Conservation (phyloP, 2,888 invertebrate species). For the Parnassius orleans region DNA sequence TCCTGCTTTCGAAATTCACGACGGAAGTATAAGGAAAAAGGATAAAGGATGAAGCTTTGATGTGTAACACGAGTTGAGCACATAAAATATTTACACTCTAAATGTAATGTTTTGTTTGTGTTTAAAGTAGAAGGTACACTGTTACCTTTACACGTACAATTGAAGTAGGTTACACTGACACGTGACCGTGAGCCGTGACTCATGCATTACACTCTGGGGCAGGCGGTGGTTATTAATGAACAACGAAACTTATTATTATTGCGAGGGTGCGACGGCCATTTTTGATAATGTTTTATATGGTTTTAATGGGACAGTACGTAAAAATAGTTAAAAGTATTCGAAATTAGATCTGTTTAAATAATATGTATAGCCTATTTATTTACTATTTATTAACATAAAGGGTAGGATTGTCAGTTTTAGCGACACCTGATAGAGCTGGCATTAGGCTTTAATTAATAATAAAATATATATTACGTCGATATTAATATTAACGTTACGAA, state of each 20-base stretch:
- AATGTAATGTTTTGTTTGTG: not conserved
- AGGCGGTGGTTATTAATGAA: not conserved
- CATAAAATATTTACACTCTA: not conserved
- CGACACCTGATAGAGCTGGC: too few species aligned
- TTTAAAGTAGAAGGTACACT: not conserved
- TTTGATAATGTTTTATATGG: not conserved
- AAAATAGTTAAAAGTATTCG: too few species aligned
- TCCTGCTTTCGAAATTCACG: too few species aligned
- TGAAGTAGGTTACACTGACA: conserved; percentile 1
- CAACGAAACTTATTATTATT: not conserved
- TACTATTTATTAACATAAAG: too few species aligned
- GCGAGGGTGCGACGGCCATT: not conserved
- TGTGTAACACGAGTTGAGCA: not conserved
- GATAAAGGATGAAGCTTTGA: not conserved
- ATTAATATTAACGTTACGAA: too few species aligned
- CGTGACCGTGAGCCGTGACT: not conserved
- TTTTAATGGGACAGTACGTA: too few species aligned
- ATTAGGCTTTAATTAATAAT: too few species aligned
- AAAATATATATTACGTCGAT: too few species aligned
- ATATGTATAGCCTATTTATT: too few species aligned
- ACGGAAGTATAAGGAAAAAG: not conserved
- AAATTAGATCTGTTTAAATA: too few species aligned
- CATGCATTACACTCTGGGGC: not conserved
- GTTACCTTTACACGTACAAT: not conserved
- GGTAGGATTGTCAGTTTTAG: too few species aligned